phyloP scores from a whole-genome alignment of 2,113 vertebrate species.

The Onychostoma macrolepis region DNA sequence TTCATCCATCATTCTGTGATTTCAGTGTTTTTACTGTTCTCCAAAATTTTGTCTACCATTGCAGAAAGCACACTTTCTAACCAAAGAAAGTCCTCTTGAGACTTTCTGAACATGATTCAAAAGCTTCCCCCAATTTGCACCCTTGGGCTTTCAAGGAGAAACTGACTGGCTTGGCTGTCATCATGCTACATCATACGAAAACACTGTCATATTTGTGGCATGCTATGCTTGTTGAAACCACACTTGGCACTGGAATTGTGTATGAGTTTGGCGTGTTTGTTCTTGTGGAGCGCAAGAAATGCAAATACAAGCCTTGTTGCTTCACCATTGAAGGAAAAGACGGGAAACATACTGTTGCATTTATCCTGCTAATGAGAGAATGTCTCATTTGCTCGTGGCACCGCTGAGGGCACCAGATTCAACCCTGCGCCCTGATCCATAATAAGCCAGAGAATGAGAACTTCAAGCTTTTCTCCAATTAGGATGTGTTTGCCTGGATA shows the following conservation, averaged over 20 bases:
- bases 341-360: constrained; percentile 61
- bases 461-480: constrained; percentile 63
- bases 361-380: constrained; percentile 68
- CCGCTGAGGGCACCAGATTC: constrained; percentile 60
- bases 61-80: neutral
- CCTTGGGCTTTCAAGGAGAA: neutral
- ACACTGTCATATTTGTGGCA: neutral
- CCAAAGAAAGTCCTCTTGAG: neutral
- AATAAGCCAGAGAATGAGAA: constrained; percentile 55
- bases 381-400: constrained; percentile 59
- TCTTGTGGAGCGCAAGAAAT: constrained; percentile 39
- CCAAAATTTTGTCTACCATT: neutral
- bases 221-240: neutral
- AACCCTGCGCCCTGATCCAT: constrained; percentile 45
- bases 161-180: neutral
- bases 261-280: constrained; percentile 18
- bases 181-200: neutral
- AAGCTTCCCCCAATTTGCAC: neutral
- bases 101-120: neutral
- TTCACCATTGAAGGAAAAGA: constrained; percentile 57
- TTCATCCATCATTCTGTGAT: neutral
- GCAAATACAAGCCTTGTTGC: constrained; percentile 37
- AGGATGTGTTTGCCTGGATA: constrained; percentile 60
- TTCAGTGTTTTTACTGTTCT: neutral
- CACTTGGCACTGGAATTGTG: neutral